These are phyloP conservation scores for Ypsolopha sequella DNA, from an alignment of 2,888 invertebrate genomes.

Conservation along the genomic window DNA sequence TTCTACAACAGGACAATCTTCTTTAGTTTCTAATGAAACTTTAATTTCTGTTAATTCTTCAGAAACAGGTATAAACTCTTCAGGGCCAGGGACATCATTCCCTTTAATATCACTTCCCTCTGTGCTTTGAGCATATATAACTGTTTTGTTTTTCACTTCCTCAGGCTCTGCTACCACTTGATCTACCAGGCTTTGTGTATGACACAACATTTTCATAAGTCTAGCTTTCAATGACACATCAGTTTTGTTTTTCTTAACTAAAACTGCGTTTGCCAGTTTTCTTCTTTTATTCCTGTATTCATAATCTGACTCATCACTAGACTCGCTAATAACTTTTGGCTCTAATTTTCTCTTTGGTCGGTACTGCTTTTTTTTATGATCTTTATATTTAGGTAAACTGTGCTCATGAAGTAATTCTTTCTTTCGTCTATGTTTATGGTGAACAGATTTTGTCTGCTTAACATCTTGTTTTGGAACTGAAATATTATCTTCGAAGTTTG, in stretches of 20 bases:
- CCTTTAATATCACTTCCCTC: conserved; percentile 9
- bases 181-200: conserved; percentile 17
- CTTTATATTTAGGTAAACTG: conserved; percentile 18
- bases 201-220: conserved; percentile 48
- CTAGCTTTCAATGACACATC: conserved; percentile 45
- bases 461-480: conserved; percentile 12
- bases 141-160: too few relatives aligned
- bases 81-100: not conserved
- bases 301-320: conserved; percentile 57
- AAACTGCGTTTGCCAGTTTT: conserved; percentile 68
- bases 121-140: too few relatives aligned
- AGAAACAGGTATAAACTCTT: too few relatives aligned
- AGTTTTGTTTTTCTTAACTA: conserved; percentile 39
- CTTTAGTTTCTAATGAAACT: conserved; percentile 8
- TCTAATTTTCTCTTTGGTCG: conserved; percentile 30
- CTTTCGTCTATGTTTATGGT: conserved; percentile 34
- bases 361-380: conserved; percentile 25
- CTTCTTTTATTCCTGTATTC: conserved; percentile 54
- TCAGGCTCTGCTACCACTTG: not conserved
- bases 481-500: conserved; percentile 34
- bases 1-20: conserved; percentile 6
- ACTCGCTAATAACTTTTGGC: conserved; percentile 30
- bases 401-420: conserved; percentile 17
- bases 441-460: conserved; percentile 21
- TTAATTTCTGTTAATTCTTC: conserved; percentile 5